Evolutionary conservation across 1,140 invertebrate species (phyloP), one percentile per base, ranked within the genome.

Genomic region (Microplitis mediator): DNA sequence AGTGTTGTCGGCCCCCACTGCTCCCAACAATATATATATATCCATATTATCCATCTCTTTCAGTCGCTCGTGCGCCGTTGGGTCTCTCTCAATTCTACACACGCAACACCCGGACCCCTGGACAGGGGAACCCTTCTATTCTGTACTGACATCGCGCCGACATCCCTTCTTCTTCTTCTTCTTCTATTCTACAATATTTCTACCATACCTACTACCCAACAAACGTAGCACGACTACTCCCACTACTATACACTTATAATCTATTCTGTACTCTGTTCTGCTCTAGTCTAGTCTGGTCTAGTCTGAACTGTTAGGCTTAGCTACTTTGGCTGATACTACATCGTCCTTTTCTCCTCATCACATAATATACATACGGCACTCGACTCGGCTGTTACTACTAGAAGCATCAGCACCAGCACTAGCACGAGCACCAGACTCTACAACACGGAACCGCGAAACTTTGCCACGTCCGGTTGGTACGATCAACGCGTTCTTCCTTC

Each of bases 401-500:
- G 11, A 45, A 3, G 39, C 39, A 45, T 45, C 39, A 45, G 5
- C 6, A 45, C 5, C 9, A 39, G 36, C 5, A 39, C 5, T 9
- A 39, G 9, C 5, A 39, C 36, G 9, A 39, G 36, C 5, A 39
- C 39, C 39, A 45, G 39, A 45, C 39, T 39, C 9, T 9, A 45
- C 8, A 39, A 39, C 35, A 16, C 65, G 51, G 56, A 54, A 62
- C 66, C 50, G 69, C 74, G 65, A 79, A 77, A 76, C 73, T 76
- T 76, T 71, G 74, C 58, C 65, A 61, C 75, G 56, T 45, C 35
- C 74, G 56, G 64, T 54, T 75, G 51, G 54, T 75, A 78, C 69
- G 58, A 73, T 71, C 73, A 39, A 58, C 72, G 72, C 71, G 64
- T 61, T 70, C 77, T 74, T 77, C 73, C 74, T 78, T 78, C 74